Conservation (phyloP, 2,888 invertebrate species). For the Acronicta psi region DNA sequence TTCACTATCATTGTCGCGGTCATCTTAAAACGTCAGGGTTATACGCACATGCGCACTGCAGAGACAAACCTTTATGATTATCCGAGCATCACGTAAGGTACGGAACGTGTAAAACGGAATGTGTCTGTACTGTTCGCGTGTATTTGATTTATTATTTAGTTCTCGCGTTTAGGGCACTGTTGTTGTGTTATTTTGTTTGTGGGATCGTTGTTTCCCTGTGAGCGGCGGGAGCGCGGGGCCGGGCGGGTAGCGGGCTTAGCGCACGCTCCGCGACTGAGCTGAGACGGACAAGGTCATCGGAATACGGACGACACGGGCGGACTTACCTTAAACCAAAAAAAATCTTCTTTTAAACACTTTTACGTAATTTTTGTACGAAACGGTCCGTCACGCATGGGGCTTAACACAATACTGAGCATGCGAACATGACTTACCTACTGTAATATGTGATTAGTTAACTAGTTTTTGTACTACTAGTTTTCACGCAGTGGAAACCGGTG, state of each 20-base stretch:
- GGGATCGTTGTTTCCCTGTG: slow-evolving; percentile 4
- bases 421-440: slow-evolving; percentile 2
- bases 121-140: slow-evolving; percentile 22
- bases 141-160: slow-evolving; percentile 11
- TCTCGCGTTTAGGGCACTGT: slow-evolving; percentile 16
- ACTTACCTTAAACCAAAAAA: slow-evolving; percentile 58
- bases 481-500: neutral
- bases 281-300: slow-evolving; percentile 66
- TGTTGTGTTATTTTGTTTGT: slow-evolving; percentile 13
- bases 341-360: slow-evolving; percentile 21
- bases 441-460: neutral
- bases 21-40: slow-evolving; percentile 54
- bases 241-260: slow-evolving; percentile 56
- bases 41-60: slow-evolving; percentile 69
- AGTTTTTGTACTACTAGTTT: slow-evolving; percentile 31
- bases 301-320: slow-evolving; percentile 58
- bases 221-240: slow-evolving; percentile 33
- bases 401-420: slow-evolving; percentile 30
- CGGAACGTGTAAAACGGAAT: slow-evolving; percentile 24
- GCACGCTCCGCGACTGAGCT: slow-evolving; percentile 68
- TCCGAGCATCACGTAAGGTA: slow-evolving; percentile 24
- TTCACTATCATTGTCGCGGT: slow-evolving; percentile 40
- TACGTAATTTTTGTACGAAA: slow-evolving; percentile 22
- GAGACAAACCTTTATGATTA: slow-evolving; percentile 37
- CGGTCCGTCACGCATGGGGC: slow-evolving; percentile 32